A percentile compares a stretch with the other conserved stretches of the same genome.
These are phyloP conservation scores for Hedya salicella DNA, from an alignment of 2,888 invertebrate species.

Conservation along the genomic window DNA sequence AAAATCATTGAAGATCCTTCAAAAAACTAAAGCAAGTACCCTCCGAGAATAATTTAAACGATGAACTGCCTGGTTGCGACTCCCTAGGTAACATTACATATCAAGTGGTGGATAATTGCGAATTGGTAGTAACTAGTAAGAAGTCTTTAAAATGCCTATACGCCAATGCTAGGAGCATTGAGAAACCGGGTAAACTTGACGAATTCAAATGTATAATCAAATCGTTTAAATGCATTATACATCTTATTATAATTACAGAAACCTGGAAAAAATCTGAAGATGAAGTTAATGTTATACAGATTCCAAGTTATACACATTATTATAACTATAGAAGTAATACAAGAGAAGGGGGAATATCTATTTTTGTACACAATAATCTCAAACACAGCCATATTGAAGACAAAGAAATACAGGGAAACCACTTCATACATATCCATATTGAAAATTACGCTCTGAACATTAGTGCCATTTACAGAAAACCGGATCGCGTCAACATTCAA, in stretches of 20 bases:
- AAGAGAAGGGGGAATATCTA: neutral
- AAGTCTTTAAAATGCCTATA: neutral
- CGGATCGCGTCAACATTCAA: too few species aligned
- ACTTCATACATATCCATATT: neutral
- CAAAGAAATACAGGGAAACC: neutral
- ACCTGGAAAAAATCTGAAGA: neutral
- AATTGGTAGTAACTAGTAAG: neutral
- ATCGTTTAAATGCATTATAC: neutral
- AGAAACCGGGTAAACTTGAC: neutral
- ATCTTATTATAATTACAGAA: neutral
- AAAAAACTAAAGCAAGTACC: neutral
- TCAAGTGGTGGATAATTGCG: neutral
- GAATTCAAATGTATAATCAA: neutral
- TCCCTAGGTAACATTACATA: neutral
- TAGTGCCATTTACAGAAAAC: too few species aligned
- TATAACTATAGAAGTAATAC: neutral
- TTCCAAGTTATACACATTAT: conserved; percentile 5
- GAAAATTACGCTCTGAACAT: neutral
- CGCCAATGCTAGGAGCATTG: neutral
- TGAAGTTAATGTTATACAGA: neutral
- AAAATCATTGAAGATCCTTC: neutral
- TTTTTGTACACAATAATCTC: neutral
- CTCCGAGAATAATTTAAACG: too few species aligned
- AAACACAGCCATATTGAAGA: neutral
- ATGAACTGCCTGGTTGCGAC: too few species aligned